Evolutionary conservation across 2,797 vertebrate genomes (phyloP), one percentile per base, ranked within the genome.

Genomic region (Tolypeutes matacus): DNA sequence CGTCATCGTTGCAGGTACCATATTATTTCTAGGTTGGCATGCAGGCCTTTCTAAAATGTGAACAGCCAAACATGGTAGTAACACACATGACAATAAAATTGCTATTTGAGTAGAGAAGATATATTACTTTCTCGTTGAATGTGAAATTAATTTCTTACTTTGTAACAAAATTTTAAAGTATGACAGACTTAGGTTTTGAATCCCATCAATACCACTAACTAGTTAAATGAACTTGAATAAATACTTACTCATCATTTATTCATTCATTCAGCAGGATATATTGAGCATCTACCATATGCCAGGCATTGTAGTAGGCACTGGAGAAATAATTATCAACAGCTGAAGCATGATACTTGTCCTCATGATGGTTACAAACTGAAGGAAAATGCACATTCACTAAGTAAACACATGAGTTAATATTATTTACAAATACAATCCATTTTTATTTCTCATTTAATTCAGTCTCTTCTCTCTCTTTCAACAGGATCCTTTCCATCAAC

Each of bases 361-460:
- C 29, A 2, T 9, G 8, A 46, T 81, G 51, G 36, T 53, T 76
- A 70, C 10, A 96, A 49, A 92, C 20, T 67, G 29, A 31, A 83
- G 42, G 65, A 7, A 89, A 27, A 77, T 72, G 15, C 7, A 25
- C 13, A 67, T 62, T 62, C 25, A 67, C 49, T 17, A 65, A 80
- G 67, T 34, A 82, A 89, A 85, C 34, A 58, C 14, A 56, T 12
- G 31, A 51, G 9, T 46, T 82, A 70, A 72, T 27, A 78, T 76
- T 76, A 42, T 12, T 76, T 89, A n/a, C 3, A 72, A 84, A 91
- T 76, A 39, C 0, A 34, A 25, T 86, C 81, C 14, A 4, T 39
- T 87, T 87, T 93, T 77, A 51, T 89, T 89, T 86, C 65, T 89
- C 27, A 73, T 78, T 72, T 56, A 39, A 62, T 89, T 56, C 8